A percentile compares a stretch with the other conserved stretches of the same genome.
Conservation (phyloP, 2,888 invertebrate genomes). For the Cacoxenus indagator region DNA sequence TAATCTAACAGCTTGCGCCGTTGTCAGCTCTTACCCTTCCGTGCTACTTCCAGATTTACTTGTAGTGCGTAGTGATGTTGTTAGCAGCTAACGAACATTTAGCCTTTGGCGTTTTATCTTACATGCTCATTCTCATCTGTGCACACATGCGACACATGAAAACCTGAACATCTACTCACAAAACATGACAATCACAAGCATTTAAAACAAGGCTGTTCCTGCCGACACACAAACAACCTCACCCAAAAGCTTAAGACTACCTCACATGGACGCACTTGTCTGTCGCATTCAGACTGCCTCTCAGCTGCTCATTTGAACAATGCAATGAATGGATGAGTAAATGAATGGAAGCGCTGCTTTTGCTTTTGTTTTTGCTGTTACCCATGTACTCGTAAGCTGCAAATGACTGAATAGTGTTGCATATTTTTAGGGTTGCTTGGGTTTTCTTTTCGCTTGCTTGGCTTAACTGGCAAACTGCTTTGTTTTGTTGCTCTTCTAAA, state of each 20-base stretch:
- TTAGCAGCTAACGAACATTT: not conserved
- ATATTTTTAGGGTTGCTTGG: not conserved
- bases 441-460: not conserved
- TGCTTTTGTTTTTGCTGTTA: not conserved
- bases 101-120: not conserved
- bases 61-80: no score
- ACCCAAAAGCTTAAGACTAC: not conserved
- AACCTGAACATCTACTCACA: not conserved
- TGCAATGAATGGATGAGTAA: not conserved
- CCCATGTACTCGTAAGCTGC: not conserved
- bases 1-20: no score
- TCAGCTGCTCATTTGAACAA: not conserved
- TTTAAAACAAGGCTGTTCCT: not conserved
- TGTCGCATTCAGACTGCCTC: not conserved
- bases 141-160: not conserved
- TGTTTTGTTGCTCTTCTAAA: not conserved
- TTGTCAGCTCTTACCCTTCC: no score
- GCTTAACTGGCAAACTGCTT: not conserved
- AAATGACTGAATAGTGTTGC: not conserved
- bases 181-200: constrained; percentile 11
- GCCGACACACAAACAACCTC: not conserved
- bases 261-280: not conserved
- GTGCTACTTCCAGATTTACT: no score
- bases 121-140: not conserved
- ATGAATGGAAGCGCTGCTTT: not conserved